phyloP scores from a whole-genome alignment of 2,888 invertebrate species.

The Cheilosia soror region DNA sequence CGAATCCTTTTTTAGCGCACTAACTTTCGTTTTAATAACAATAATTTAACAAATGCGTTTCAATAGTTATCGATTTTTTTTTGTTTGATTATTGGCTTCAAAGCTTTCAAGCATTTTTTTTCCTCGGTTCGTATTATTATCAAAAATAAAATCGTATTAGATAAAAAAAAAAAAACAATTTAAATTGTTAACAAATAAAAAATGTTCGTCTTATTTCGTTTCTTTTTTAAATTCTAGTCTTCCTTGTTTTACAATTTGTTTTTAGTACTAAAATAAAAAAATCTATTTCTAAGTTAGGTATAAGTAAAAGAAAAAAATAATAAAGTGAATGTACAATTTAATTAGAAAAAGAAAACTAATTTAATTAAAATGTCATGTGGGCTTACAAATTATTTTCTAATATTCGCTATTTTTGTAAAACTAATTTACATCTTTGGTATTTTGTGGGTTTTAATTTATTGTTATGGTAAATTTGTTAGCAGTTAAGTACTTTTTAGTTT shows the following conservation, averaged over 20 bases:
- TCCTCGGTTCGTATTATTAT: conserved; percentile 20
- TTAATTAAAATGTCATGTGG: conserved; percentile 52
- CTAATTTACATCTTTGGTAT: conserved; percentile 78
- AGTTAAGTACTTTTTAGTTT: conserved; percentile 51
- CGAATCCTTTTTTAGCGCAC: conserved; percentile 53
- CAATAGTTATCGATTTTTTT: conserved; percentile 42
- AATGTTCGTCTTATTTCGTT: conserved; percentile 54
- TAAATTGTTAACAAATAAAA: conserved; percentile 39
- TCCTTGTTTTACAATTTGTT: conserved; percentile 45
- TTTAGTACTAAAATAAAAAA: conserved; percentile 40
- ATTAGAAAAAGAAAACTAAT: conserved; percentile 41
- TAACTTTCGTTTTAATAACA: conserved; percentile 60
- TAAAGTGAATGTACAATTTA: conserved; percentile 40
- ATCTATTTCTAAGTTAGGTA: conserved; percentile 21
- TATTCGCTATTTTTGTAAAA: conserved; percentile 56
- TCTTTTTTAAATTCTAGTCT: conserved; percentile 47
- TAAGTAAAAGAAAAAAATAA: conserved; percentile 34
- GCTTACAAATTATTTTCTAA: conserved; percentile 47
- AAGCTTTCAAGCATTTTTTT: conserved; percentile 43
- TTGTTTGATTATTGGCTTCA: conserved; percentile 39
- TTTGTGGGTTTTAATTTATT: conserved; percentile 52
- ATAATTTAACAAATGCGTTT: conserved; percentile 65
- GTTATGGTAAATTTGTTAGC: conserved; percentile 53
- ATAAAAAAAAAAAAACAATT: conserved; percentile 36
- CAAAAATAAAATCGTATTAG: conserved; percentile 21